Evolutionary conservation across 2,888 invertebrate genomes (phyloP), one percentile per base, ranked within the genome.

Genomic region (Troides oblongomaculatus): DNA sequence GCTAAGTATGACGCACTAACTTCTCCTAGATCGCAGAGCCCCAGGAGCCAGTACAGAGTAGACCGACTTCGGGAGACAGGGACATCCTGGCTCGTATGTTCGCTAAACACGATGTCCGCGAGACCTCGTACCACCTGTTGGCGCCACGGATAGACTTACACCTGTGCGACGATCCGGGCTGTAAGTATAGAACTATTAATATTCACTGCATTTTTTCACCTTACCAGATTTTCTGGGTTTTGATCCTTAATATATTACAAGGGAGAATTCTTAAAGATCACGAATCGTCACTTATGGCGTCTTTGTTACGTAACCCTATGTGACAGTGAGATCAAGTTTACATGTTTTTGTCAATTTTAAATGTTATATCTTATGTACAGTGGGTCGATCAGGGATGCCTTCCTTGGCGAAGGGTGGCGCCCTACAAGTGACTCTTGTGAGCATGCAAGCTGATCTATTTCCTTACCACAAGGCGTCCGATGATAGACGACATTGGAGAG

Each of bases 41-140:
- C 0, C 78, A 73, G 0, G 92, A 91, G 8, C 87, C 87, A 65
- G 85, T 88, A 3, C 84, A 84, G 3, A 92, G 81, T 76, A 85
- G 81, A 0, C 75, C 86, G 6, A 76, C 82, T 72, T 83, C 81
- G 25, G 88, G 84, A 72, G 92, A 84, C 72, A 88, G 81, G 70
- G 92, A 92, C 73, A 83, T 92, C 7, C 71, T 93, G 0, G 93
- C 93, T 70, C 95, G 95, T 75, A 94, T 97, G 87, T 99, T 98
- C 89, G 94, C 95, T 46, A 94, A 95, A 63, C 98, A 97, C 85
- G 99, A 99, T 93, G 97, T 99, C n/a, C 93, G 97, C 0, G 99
- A 99, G 91, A 99, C 99, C 0, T 99, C 99, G 0, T 99, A 99
- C 93, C 99, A 99, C 87, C 95, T 99, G 83, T 94, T 97, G 65